phyloP scores from a whole-genome alignment of 2,113 vertebrate genomes.

The Excalfactoria chinensis region DNA sequence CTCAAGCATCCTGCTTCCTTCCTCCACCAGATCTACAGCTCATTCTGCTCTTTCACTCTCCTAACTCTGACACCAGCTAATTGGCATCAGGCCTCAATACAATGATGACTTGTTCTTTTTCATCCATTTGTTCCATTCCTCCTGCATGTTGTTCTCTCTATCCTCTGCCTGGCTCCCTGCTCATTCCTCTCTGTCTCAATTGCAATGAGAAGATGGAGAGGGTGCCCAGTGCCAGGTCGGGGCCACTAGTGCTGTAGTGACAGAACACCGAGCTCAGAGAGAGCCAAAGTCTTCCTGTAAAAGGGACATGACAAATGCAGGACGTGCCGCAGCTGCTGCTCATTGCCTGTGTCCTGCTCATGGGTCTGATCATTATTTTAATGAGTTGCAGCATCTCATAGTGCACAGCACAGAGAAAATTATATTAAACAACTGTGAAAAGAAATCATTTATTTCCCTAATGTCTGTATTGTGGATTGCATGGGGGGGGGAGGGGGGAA shows the following conservation, averaged over 20 bases:
- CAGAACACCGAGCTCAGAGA: accelerated
- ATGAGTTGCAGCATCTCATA: not conserved
- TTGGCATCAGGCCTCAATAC: not conserved
- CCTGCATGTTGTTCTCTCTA: too few species aligned
- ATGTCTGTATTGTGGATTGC: not conserved
- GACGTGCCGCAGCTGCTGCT: not conserved
- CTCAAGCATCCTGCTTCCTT: not conserved
- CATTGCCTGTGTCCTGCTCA: not conserved
- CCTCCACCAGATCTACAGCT: not conserved
- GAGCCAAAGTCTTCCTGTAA: not conserved
- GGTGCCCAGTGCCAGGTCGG: not conserved
- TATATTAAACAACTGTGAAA: conserved; percentile 17
- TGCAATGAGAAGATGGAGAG: too few species aligned
- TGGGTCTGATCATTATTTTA: conserved; percentile 1
- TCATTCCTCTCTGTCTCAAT: too few species aligned
- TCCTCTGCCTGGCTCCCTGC: too few species aligned
- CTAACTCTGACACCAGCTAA: too few species aligned
- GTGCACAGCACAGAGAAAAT: not conserved
- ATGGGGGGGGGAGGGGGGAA: not conserved
- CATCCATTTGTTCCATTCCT: not conserved
- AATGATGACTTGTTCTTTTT: too few species aligned
- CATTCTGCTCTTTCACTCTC: not conserved
- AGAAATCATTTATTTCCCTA: not conserved
- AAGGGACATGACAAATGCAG: accelerated
- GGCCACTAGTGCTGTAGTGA: accelerated